phyloP scores from a whole-genome alignment of 2,113 vertebrate species.

The Dolichotis patagonum region DNA sequence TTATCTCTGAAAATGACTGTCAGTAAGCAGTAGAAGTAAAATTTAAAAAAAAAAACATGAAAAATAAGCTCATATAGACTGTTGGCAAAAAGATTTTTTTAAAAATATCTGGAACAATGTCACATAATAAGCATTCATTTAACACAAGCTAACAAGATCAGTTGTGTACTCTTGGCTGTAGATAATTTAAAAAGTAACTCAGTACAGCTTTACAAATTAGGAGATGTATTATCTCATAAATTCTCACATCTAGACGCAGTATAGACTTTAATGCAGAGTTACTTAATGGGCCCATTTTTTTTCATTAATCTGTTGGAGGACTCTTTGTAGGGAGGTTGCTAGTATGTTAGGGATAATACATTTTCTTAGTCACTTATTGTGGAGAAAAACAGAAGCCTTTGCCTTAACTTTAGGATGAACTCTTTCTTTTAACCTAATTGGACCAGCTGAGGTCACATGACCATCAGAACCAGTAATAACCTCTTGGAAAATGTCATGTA shows the following conservation, averaged over 20 bases:
- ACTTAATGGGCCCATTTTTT: background rate
- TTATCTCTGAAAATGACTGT: conserved; percentile 37
- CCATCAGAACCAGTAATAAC: background rate
- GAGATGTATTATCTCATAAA: conserved; percentile 19
- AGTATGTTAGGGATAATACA: background rate
- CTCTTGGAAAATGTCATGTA: background rate
- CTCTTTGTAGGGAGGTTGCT: background rate
- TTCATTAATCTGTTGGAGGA: background rate
- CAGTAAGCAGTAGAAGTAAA: background rate
- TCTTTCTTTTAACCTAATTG: background rate
- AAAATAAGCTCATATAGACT: background rate
- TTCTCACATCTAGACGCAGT: conserved; percentile 22
- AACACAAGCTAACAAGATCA: background rate
- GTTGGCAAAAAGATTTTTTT: background rate
- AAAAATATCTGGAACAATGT: background rate
- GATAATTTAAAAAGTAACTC: background rate
- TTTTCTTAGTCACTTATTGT: background rate
- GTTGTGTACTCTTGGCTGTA: background rate
- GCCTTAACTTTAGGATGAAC: background rate
- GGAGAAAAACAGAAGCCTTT: background rate
- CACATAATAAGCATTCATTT: conserved; percentile 32
- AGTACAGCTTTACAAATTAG: conserved; percentile 38
- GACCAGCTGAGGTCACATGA: background rate
- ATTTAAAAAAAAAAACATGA: conserved; percentile 35
- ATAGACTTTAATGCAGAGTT: background rate